Evolutionary conservation across 1,140 invertebrate genomes (phyloP), one percentile per base, ranked within the genome.

Genomic region (Heterodera carotae): DNA sequence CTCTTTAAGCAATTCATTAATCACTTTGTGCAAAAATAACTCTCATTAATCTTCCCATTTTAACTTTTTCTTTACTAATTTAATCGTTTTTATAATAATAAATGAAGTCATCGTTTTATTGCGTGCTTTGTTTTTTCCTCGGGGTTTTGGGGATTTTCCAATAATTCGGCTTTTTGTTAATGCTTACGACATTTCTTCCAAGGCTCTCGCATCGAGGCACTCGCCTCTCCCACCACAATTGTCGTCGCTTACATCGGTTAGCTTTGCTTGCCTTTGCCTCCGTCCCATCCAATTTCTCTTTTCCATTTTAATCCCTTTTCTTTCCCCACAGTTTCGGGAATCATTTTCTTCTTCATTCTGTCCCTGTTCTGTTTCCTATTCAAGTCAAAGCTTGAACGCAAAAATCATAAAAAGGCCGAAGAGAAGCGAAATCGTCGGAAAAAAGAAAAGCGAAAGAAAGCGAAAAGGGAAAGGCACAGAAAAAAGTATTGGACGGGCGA

Each of bases 271-370:
- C n/a, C 22, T 8, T 69, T 36, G 27, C 31, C 18, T 18, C 36
- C 34, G 0, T 5, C 25, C 25, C 25, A 0, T n/a, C 29, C 15
- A 27, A 6, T 27, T 8, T 7, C 2, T 18, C 48, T 53, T 53
- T 43, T 43, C 12, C 39, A 39, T 39, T 39, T 18, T 0, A 53
- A 1, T 2, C 39, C 39, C 39, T 12, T 12, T 12, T 12, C 39
- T 22, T 22, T 18, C n/a, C 77, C 31, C 36, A 64, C 39, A 56
- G 48, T 82, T 68, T 84, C 82, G 33, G 85, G 85, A 27, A 36
- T 76, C 27, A 87, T 88, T 64, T 87, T 87, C 56, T 29, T 86
- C 18, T 83, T 86, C 78, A 87, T 88, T 53, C 66, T 85, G 25
- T 53, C 56, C 18, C 81, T 87, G 31, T 87, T 87, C 76, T 86